Evolutionary conservation across 2,888 invertebrate genomes (phyloP).

Genomic region (Alsophila aescularia): DNA sequence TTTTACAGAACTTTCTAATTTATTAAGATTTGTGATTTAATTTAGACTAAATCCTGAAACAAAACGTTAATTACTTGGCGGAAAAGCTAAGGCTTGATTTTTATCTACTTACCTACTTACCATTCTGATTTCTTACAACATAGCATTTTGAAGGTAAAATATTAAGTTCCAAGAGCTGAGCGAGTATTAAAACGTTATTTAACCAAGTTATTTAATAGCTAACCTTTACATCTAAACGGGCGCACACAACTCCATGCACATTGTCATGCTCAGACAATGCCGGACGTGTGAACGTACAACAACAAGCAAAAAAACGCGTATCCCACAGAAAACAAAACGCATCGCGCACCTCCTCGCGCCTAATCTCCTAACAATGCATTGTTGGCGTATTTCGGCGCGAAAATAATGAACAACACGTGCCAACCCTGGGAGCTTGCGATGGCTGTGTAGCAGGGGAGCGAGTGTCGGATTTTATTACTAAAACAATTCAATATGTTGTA

Average conservation of each 20-base stretch:
- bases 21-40: background rate
- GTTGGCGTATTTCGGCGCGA: conserved; percentile 82
- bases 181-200: no score
- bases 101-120: no score
- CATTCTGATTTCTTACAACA: no score
- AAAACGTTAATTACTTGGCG: no score
- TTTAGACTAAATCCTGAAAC: no score
- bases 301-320: conserved; percentile 34
- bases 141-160: no score
- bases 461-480: background rate
- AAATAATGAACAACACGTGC: conserved; percentile 83
- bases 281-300: conserved; percentile 43
- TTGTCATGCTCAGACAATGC: conserved; percentile 34
- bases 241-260: background rate
- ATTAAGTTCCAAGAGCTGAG: no score
- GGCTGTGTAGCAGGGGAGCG: conserved; percentile 21
- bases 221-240: background rate
- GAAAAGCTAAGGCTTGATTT: no score
- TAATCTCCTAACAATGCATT: conserved; percentile 82
- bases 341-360: conserved; percentile 66
- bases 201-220: no score
- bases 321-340: conserved; percentile 38
- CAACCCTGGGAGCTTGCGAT: conserved; percentile 47
- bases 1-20: background rate
- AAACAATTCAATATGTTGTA: background rate